A percentile compares a stretch with the other conserved stretches of the same genome.
phyloP scores from a whole-genome alignment of 2,797 vertebrate genomes.

The Uromys caudimaculatus region DNA sequence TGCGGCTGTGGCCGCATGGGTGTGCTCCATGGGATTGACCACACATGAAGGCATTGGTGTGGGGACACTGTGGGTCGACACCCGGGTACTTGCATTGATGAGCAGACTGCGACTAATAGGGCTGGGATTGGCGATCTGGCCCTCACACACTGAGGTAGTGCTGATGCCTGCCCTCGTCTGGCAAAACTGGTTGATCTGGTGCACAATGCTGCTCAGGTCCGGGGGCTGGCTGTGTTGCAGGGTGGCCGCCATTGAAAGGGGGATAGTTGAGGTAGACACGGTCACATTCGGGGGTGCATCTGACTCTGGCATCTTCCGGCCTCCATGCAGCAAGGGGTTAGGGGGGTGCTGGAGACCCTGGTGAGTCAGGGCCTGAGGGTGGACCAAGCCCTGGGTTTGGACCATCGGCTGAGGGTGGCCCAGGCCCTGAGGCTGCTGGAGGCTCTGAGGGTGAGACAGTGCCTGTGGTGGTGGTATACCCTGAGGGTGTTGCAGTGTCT shows the following conservation, averaged over 20 bases:
- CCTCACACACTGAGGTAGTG: conserved; percentile 98
- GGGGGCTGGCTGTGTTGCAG: conserved; percentile 95
- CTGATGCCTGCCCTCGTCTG: conserved; percentile 95
- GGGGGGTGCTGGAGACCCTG: conserved; percentile 91
- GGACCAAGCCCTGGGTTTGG: conserved; percentile 92
- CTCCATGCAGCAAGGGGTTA: conserved; percentile 91
- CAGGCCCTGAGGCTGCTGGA: conserved; percentile 91
- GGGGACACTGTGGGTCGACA: conserved; percentile 94
- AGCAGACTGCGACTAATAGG: conserved; percentile 99
- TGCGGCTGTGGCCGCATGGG: conserved; percentile 87
- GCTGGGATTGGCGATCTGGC: conserved; percentile 99
- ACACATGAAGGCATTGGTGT: conserved; percentile 92
- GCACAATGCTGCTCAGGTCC: conserved; percentile 99
- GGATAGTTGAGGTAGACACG: conserved; percentile 99
- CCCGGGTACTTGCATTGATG: conserved; percentile 98
- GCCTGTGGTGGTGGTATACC: conserved; percentile 91
- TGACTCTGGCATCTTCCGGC: conserved; percentile 95
- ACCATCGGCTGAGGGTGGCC: conserved; percentile 92
- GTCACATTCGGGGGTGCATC: conserved; percentile 99
- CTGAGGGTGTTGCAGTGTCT: conserved; percentile 89
- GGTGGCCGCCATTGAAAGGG: conserved; percentile 97
- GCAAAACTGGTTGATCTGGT: conserved; percentile 99
- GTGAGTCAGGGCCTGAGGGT: conserved; percentile 89
- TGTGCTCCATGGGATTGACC: conserved; percentile 92
- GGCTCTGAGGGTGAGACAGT: conserved; percentile 87